A percentile compares a stretch with the other conserved stretches of the same genome.
Evolutionary conservation across 2,113 vertebrate genomes (phyloP).

Genomic region (Podarcis muralis): DNA sequence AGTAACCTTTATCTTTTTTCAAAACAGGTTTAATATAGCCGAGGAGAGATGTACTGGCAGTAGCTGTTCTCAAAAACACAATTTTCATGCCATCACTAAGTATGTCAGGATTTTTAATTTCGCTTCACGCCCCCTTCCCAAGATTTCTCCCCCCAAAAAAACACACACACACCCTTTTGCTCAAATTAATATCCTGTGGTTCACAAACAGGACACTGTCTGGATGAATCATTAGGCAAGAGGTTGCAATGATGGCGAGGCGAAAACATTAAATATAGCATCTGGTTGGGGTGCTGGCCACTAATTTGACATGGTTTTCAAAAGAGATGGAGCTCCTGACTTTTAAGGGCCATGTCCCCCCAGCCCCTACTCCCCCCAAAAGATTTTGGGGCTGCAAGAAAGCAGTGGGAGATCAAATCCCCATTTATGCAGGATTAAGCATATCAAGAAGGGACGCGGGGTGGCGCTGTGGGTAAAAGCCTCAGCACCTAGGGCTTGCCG

Average conservation of each 20-base stretch:
- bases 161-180: constrained; percentile 35
- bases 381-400: neutral
- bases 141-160: neutral
- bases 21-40: constrained; percentile 53
- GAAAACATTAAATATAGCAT: constrained; percentile 66
- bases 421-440: neutral
- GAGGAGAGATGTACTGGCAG: constrained; percentile 56
- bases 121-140: constrained; percentile 24
- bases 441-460: too few species aligned
- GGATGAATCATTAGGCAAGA: constrained; percentile 59
- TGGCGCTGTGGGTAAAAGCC: too few species aligned
- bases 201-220: constrained; percentile 49
- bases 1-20: constrained; percentile 56
- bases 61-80: constrained; percentile 50
- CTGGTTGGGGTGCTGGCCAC: neutral
- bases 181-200: constrained; percentile 55
- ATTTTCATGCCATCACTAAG: constrained; percentile 51
- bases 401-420: neutral
- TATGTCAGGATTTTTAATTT: constrained; percentile 14
- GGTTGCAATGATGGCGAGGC: constrained; percentile 63
- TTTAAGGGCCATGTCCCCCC: constrained; percentile 28
- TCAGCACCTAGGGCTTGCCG: too few species aligned
- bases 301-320: neutral
- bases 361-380: neutral
- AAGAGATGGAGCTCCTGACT: neutral